A percentile compares a stretch with the other conserved stretches of the same genome.
Conservation (phyloP, 2,888 invertebrate genomes). For the Protula sp. region DNA sequence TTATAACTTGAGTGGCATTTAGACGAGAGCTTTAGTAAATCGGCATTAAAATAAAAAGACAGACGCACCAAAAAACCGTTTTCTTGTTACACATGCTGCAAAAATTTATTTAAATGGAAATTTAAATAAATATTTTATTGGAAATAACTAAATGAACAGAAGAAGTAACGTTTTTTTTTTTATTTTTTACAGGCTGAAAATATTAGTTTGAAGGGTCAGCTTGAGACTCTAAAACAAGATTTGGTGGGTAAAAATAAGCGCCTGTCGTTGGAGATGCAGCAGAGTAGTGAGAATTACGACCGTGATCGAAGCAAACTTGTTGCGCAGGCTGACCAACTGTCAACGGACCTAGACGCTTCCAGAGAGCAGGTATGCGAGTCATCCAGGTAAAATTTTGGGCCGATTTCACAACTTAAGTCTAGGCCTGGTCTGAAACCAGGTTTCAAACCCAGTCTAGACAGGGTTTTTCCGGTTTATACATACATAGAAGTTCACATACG, state of each 20-base stretch:
- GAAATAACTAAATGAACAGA: not conserved
- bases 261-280: conserved; percentile 33
- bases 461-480: no score
- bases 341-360: conserved; percentile 34
- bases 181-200: not conserved
- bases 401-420: no score
- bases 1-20: no score
- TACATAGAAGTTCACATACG: no score
- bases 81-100: not conserved
- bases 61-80: no score
- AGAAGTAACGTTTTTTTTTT: not conserved
- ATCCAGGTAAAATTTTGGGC: no score
- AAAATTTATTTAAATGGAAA: not conserved
- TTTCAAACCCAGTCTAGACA: no score
- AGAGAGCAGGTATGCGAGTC: conserved; percentile 27
- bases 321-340: conserved; percentile 34
- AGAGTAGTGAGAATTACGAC: conserved; percentile 37
- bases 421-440: no score
- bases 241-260: conserved; percentile 32
- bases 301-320: conserved; percentile 31
- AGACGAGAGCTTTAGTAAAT: no score
- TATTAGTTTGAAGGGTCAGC: conserved; percentile 21
- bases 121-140: not conserved
- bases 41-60: no score
- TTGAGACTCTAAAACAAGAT: not conserved